Evolutionary conservation across 2,797 vertebrate species (phyloP), one percentile per base, ranked within the genome.

Genomic region (Sebastiscus albofasciatus): DNA sequence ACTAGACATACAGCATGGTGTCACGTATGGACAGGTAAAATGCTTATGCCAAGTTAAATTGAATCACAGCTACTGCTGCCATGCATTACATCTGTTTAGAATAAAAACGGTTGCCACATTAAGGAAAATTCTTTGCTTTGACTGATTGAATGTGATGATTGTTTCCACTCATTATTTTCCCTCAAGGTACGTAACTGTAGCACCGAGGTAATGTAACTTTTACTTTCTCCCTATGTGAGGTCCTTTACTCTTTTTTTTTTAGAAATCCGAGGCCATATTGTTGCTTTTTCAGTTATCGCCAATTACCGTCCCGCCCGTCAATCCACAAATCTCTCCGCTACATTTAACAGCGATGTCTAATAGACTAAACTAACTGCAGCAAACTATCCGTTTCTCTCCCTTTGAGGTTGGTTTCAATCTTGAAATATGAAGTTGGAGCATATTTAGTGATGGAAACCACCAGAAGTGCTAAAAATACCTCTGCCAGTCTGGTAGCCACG

Each of bases 381-480:
- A 88, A 88, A 89, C 82, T 82, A 87, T 91, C 84, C 83, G 24
- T 87, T 91, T 89, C 91, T 89, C 91, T 92, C 85, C 83, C 82
- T 93, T 93, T 94, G 92, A 93, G 93, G 92, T 92, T 72, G 39
- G 81, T 86, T 90, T 94, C 83, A 91, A 88, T 83, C 86, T 87
- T 91, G 82, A 93, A 94, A 93, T 94, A 94, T 93, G 93, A 90
- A 90, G 90, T 93, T 86, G 87, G 90, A 90, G 87, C 91, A 91
- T 90, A 94, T 92, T 94, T 93, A 90, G 87, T 90, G 93, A 92
- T 93, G 91, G 92, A 95, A 95, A 94, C 94, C 94, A 85, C 93
- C 89, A 94, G 90, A 95, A 93, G 94, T 93, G 93, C 93, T 95
- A 95, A 95, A 94, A 95, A 95, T 95, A 95, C 94, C 90, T 92